These are phyloP conservation scores for Hirtodrosophila confusa DNA, from an alignment of 2,888 invertebrate genomes.

Conservation along the genomic window DNA sequence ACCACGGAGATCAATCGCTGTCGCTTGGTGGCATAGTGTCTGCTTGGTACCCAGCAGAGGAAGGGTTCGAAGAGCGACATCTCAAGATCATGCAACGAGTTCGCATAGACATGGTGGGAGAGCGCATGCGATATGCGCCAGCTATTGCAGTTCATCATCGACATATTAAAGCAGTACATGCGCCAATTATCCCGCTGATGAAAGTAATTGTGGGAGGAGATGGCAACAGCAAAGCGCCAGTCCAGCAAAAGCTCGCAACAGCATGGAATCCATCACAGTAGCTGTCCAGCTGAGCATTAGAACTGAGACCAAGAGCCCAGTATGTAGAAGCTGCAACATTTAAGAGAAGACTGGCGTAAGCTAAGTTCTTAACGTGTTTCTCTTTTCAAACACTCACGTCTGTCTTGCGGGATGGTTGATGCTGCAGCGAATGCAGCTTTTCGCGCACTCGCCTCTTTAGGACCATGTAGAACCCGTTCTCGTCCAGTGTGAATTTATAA, in stretches of 20 bases:
- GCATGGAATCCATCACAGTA: constrained; percentile 69
- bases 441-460: constrained; percentile 87
- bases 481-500: constrained; percentile 89
- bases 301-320: constrained; percentile 44
- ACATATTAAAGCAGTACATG: constrained; percentile 90
- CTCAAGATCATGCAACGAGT: constrained; percentile 90
- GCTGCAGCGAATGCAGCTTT: constrained; percentile 85
- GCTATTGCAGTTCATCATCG: constrained; percentile 86
- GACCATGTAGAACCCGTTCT: constrained; percentile 89
- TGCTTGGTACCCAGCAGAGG: constrained; percentile 87
- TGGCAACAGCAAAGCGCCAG: constrained; percentile 86
- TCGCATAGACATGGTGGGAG: constrained; percentile 91
- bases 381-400: constrained; percentile 65
- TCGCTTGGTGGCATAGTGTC: constrained; percentile 84
- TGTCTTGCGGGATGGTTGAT: constrained; percentile 74
- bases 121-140: constrained; percentile 90
- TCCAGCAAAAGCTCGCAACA: constrained; percentile 85
- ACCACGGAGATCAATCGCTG: constrained; percentile 85
- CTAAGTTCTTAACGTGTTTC: background rate
- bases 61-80: constrained; percentile 88
- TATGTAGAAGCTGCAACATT: constrained; percentile 63
- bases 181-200: constrained; percentile 90
- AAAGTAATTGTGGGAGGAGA: constrained; percentile 90
- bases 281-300: constrained; percentile 78
- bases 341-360: background rate